A percentile compares a stretch with the other conserved stretches of the same genome.
phyloP scores from a whole-genome alignment of 2,113 vertebrate genomes.

The Gnathonemus echidnorhynchus region DNA sequence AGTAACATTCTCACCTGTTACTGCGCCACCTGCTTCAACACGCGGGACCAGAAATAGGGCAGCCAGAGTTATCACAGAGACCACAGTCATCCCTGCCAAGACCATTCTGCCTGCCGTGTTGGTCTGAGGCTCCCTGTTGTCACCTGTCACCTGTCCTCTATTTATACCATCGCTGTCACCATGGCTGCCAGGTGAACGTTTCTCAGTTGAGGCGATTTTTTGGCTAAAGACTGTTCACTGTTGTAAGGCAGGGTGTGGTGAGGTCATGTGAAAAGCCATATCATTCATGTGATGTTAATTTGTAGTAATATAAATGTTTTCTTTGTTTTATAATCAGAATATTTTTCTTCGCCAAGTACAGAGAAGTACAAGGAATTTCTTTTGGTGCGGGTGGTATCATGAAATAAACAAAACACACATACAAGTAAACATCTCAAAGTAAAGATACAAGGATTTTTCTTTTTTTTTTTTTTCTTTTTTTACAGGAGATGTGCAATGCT shows the following conservation, averaged over 20 bases:
- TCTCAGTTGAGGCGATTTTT: not conserved
- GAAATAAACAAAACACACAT: no score
- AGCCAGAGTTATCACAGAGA: not conserved
- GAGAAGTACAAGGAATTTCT: no score
- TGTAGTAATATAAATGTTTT: not conserved
- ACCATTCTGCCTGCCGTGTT: no score
- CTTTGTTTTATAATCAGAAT: not conserved
- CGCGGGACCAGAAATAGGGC: not conserved
- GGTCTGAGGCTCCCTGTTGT: no score
- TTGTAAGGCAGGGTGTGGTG: not conserved
- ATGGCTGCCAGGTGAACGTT: not conserved
- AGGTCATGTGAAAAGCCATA: not conserved
- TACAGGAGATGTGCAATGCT: no score
- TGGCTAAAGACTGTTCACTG: not conserved
- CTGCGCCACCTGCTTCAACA: not conserved
- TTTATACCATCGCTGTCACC: not conserved
- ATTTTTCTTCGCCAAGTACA: no score
- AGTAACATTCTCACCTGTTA: not conserved
- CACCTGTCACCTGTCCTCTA: not conserved
- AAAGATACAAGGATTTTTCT: no score
- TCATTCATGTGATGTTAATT: not conserved
- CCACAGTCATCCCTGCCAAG: no score
- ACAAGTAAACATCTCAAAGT: no score
- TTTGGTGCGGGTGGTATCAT: no score
- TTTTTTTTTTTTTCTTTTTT: no score